These are phyloP conservation scores for Trissolcus basalis DNA, from an alignment of 1,140 invertebrate species.

Conservation along the genomic window DNA sequence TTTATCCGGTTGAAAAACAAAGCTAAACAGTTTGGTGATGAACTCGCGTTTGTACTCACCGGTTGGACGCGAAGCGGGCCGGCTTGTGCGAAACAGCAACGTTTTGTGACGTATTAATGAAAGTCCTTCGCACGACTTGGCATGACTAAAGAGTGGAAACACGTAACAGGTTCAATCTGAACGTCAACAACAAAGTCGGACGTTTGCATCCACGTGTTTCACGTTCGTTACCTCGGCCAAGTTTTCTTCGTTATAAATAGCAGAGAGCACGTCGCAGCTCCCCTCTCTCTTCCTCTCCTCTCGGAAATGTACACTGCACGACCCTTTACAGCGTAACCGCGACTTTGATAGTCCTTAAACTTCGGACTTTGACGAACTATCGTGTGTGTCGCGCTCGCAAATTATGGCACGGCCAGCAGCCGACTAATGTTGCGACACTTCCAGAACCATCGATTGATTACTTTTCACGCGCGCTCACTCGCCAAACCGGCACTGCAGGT, in stretches of 20 bases:
- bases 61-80: conserved; percentile 4
- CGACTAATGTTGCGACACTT: conserved; percentile 50
- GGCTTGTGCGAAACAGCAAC: conserved; percentile 30
- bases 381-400: conserved; percentile 35
- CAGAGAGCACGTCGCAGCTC: conserved; percentile 27
- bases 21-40: too few species aligned
- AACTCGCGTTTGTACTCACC: conserved; percentile 15
- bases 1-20: too few species aligned
- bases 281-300: conserved; percentile 19
- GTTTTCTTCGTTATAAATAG: conserved; percentile 55
- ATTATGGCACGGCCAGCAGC: conserved; percentile 30
- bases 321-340: conserved; percentile 41
- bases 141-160: conserved; percentile 49
- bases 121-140: conserved; percentile 45
- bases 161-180: conserved; percentile 54
- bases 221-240: conserved; percentile 55
- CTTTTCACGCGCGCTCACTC: conserved; percentile 31
- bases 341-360: conserved; percentile 44
- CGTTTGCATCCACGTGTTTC: conserved; percentile 51
- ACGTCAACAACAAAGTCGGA: conserved; percentile 55
- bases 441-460: conserved; percentile 55
- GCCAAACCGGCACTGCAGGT: conserved; percentile 51
- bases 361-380: conserved; percentile 29
- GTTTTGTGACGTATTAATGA: conserved; percentile 47
- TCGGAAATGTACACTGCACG: conserved; percentile 19